Conservation (phyloP, 2,888 invertebrate species). For the Acrobasis repandana region DNA sequence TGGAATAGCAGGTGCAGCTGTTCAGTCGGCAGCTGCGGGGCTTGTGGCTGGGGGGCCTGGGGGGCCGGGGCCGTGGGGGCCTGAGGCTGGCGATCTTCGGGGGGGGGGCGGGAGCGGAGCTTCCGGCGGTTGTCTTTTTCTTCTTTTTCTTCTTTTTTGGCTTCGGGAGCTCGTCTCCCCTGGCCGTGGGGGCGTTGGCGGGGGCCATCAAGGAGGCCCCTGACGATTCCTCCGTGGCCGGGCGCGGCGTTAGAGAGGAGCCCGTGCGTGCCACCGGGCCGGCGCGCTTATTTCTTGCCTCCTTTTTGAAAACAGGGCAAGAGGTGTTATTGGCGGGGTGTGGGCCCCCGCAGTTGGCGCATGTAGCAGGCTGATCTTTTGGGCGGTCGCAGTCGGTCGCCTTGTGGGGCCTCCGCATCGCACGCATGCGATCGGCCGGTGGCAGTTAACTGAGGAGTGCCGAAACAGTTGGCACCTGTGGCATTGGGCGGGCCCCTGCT, state of each 20-base stretch:
- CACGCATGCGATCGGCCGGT: neutral
- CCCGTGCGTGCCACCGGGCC: conserved; percentile 25
- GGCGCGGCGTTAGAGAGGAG: too few relatives aligned
- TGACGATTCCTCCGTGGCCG: neutral
- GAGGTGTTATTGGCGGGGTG: too few relatives aligned
- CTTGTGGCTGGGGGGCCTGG: neutral
- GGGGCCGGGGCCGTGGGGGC: neutral
- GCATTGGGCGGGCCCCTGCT: too few relatives aligned
- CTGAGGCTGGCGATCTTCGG: neutral
- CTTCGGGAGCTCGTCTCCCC: neutral
- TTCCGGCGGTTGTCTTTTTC: neutral
- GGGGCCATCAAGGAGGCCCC: neutral
- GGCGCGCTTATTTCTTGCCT: conserved; percentile 24
- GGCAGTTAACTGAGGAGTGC: too few relatives aligned
- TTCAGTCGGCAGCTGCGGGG: neutral
- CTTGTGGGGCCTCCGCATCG: neutral
- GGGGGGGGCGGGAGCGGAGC: neutral
- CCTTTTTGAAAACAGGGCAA: conserved; percentile 24
- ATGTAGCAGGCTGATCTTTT: conserved; percentile 27
- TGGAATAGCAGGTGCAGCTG: neutral
- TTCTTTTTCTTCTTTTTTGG: neutral
- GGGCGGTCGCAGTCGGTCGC: conserved; percentile 28
- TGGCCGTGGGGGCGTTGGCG: neutral
- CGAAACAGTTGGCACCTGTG: neutral
- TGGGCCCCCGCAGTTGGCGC: conserved; percentile 18